phyloP scores from a whole-genome alignment of 2,113 vertebrate genomes.

The Todiramphus chloris region DNA sequence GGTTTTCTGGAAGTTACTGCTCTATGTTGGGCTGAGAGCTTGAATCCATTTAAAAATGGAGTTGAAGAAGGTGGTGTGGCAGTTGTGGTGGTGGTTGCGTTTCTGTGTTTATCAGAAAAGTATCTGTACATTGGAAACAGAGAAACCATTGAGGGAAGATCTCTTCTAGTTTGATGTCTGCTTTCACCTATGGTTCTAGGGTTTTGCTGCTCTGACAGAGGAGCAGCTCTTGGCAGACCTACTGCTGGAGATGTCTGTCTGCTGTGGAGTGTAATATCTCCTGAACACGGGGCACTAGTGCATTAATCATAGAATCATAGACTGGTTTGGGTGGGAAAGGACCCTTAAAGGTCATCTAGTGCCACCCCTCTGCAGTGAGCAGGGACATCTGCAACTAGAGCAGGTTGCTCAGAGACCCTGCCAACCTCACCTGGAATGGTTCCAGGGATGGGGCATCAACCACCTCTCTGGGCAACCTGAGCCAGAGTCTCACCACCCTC shows the following conservation, averaged over 20 bases:
- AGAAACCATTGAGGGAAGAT: background rate
- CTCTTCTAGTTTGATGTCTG: background rate
- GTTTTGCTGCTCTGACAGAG: background rate
- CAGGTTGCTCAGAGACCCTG: background rate
- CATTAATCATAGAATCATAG: background rate
- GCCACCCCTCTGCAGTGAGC: background rate
- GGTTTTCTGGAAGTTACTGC: background rate
- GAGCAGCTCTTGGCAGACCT: rapidly evolving
- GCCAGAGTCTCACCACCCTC: background rate
- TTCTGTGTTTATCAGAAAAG: background rate
- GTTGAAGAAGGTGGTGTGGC: background rate
- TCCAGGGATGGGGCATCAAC: no score
- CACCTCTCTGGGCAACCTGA: no score
- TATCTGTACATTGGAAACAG: rapidly evolving
- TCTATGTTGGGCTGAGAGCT: background rate
- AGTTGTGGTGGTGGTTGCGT: background rate
- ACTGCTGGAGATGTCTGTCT: background rate
- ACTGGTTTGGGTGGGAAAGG: background rate
- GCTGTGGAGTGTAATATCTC: background rate
- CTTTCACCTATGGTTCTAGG: background rate
- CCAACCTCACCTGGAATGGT: background rate
- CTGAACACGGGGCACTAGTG: background rate
- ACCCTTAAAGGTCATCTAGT: background rate
- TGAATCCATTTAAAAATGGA: rapidly evolving
- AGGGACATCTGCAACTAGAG: background rate